Conservation (phyloP, 2,888 invertebrate species). For the Epinotia brunnichana region DNA sequence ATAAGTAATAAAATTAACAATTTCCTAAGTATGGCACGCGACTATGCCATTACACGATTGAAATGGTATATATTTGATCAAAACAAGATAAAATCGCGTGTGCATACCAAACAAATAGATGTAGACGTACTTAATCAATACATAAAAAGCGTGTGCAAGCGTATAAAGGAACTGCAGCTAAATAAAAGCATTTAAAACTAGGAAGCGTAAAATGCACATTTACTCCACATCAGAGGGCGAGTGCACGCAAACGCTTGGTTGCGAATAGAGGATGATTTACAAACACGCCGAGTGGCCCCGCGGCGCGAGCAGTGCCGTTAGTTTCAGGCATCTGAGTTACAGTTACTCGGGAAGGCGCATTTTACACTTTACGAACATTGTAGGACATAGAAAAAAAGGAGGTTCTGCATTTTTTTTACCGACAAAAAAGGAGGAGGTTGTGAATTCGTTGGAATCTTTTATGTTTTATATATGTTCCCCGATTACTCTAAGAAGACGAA, state of each 20-base stretch:
- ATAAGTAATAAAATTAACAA: too few relatives aligned
- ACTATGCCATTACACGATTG: too few relatives aligned
- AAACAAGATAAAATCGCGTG: background rate
- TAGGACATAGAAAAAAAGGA: too few relatives aligned
- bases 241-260: conserved; percentile 9
- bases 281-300: background rate
- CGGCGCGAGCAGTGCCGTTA: background rate
- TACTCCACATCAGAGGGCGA: conserved; percentile 2
- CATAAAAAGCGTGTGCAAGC: background rate
- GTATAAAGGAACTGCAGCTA: background rate
- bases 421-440: too few relatives aligned
- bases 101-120: background rate
- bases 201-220: conserved; percentile 16
- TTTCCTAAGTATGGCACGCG: too few relatives aligned
- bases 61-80: background rate
- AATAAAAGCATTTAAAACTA: background rate
- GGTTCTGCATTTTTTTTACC: too few relatives aligned
- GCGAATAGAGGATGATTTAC: conserved; percentile 3
- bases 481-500: too few relatives aligned
- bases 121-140: background rate
- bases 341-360: background rate
- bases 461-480: too few relatives aligned
- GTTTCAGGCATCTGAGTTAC: background rate
- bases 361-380: background rate
- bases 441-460: too few relatives aligned